Percentiles rank a stretch among this genome's conserved stretches.
Evolutionary conservation across 2,888 invertebrate genomes (phyloP).

Genomic region (Dynastes hyllus): DNA sequence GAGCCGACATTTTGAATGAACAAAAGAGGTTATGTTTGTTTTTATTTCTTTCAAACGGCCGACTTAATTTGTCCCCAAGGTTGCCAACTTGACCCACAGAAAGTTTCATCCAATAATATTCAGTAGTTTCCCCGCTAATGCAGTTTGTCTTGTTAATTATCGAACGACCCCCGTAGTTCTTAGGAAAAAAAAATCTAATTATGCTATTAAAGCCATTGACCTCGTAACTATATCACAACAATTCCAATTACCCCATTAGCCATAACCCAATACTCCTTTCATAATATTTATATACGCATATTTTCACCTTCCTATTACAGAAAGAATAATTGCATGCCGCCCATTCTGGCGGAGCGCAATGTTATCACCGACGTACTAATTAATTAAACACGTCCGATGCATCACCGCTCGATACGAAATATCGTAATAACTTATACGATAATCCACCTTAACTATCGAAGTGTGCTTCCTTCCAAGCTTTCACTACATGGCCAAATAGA

Average conservation of each 20-base stretch:
- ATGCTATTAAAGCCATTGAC: background rate
- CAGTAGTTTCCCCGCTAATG: too few relatives aligned
- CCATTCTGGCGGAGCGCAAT: background rate
- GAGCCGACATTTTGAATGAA: too few relatives aligned
- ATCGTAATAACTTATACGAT: slow-evolving; percentile 8
- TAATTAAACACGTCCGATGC: background rate
- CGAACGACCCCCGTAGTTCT: too few relatives aligned
- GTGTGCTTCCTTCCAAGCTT: slow-evolving; percentile 16
- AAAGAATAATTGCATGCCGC: slow-evolving; percentile 2
- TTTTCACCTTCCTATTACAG: slow-evolving; percentile 44
- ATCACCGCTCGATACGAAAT: background rate
- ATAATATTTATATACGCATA: slow-evolving; percentile 21
- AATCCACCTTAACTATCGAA: slow-evolving; percentile 6
- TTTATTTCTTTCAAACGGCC: too few relatives aligned
- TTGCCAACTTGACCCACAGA: too few relatives aligned
- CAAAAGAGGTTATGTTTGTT: too few relatives aligned
- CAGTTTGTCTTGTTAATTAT: too few relatives aligned
- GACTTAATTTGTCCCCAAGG: too few relatives aligned
- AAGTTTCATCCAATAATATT: too few relatives aligned
- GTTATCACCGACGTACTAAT: background rate
- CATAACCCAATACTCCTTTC: slow-evolving; percentile 30
- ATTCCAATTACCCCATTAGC: slow-evolving; percentile 32
- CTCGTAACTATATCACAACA: background rate
- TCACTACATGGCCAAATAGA: background rate
- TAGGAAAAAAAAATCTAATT: background rate